Conservation (phyloP, 1,140 invertebrate species). For the Drosophila hydei region DNA sequence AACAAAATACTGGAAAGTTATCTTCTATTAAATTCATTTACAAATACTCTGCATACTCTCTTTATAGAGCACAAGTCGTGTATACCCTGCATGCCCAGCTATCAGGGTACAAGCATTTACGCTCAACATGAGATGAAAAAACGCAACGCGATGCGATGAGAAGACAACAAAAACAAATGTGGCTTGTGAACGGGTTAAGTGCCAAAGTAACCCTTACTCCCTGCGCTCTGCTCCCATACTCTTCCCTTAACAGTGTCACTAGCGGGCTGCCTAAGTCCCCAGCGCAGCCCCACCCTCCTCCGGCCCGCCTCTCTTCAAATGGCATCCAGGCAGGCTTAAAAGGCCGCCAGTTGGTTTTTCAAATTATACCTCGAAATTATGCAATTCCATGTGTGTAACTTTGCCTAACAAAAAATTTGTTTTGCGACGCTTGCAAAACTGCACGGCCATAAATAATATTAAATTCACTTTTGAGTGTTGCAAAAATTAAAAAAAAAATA, state of each 20-base stretch:
- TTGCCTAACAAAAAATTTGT: conserved; percentile 37
- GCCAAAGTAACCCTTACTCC: conserved; percentile 7
- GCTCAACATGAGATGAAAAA: conserved; percentile 41
- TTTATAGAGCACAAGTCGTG: too few species aligned
- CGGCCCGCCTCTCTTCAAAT: background rate
- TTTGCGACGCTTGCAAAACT: conserved; percentile 52
- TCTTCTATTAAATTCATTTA: too few species aligned
- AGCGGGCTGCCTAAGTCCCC: conserved; percentile 3
- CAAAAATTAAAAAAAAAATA: conserved; percentile 37
- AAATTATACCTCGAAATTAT: conserved; percentile 61
- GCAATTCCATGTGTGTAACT: conserved; percentile 62
- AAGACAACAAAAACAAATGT: conserved; percentile 35
- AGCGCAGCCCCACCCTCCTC: background rate
- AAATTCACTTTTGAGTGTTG: conserved; percentile 51
- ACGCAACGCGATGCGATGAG: background rate
- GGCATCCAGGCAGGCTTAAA: conserved; percentile 18
- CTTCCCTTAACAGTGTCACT: background rate
- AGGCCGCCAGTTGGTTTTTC: conserved; percentile 23
- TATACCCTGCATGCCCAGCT: background rate
- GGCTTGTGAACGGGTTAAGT: conserved; percentile 35
- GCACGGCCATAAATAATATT: conserved; percentile 64
- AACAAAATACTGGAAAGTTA: too few species aligned
- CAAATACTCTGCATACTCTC: too few species aligned
- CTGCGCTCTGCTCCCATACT: background rate
- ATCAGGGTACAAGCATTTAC: conserved; percentile 19